These are phyloP conservation scores for Amblyraja radiata DNA, from an alignment of 2,797 vertebrate species.

Conservation along the genomic window DNA sequence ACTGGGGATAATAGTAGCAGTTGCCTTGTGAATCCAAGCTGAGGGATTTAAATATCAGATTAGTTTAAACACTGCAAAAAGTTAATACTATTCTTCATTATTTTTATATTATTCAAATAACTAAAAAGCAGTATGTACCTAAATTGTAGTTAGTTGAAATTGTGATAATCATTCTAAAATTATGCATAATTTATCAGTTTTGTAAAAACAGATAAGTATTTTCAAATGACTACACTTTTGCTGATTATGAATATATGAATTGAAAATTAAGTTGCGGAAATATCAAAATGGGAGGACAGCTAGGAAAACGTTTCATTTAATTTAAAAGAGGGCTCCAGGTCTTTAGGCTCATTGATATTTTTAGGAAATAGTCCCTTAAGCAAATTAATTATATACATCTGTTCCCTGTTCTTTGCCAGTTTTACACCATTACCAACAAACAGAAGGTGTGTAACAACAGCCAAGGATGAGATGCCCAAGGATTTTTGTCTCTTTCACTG, in stretches of 20 bases:
- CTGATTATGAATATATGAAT: too few species aligned
- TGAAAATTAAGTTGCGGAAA: too few species aligned
- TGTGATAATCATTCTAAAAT: background rate
- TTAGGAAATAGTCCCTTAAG: background rate
- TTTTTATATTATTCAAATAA: slow-evolving; percentile 17
- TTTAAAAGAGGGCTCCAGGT: background rate
- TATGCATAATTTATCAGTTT: background rate
- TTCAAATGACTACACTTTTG: background rate
- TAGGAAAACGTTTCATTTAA: background rate
- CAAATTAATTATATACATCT: background rate
- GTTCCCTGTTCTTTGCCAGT: background rate
- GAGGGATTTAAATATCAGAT: background rate
- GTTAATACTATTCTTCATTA: background rate
- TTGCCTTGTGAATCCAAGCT: slow-evolving; percentile 2
- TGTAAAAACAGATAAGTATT: background rate
- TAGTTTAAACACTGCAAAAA: slow-evolving; percentile 1
- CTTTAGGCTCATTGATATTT: background rate
- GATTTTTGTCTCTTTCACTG: background rate
- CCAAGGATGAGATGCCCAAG: background rate
- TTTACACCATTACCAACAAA: background rate
- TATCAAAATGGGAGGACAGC: too few species aligned
- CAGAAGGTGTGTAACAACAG: background rate
- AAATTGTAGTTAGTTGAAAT: background rate
- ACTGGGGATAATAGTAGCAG: background rate
- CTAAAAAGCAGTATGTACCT: background rate